These are phyloP conservation scores for Metallyticus violacea DNA, from an alignment of 2,888 invertebrate species.

Conservation along the genomic window DNA sequence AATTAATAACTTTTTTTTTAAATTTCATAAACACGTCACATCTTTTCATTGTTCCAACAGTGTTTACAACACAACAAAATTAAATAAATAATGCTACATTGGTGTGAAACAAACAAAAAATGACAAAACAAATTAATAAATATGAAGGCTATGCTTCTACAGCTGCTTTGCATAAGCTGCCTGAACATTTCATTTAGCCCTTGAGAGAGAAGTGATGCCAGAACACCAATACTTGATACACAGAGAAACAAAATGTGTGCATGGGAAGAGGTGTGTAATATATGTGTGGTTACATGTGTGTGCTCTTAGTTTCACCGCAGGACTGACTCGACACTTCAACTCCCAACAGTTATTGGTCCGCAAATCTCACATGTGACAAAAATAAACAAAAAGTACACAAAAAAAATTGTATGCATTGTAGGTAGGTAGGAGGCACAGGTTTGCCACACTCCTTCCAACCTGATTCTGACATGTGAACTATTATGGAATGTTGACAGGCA, in stretches of 20 bases:
- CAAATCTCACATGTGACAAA: slow-evolving; percentile 33
- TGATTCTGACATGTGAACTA: slow-evolving; percentile 29
- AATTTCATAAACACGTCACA: neutral
- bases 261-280: slow-evolving; percentile 4
- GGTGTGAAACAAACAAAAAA: neutral
- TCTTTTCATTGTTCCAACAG: neutral
- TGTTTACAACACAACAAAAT: neutral
- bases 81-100: neutral
- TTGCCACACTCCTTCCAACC: neutral
- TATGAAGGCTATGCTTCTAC: neutral
- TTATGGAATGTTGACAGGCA: slow-evolving; percentile 32
- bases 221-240: neutral
- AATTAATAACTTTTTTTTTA: neutral
- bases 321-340: slow-evolving; percentile 15
- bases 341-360: slow-evolving; percentile 32
- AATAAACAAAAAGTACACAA: neutral
- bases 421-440: neutral
- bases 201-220: too few species aligned
- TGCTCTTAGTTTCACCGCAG: slow-evolving; percentile 31
- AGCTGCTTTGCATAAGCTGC: too few species aligned
- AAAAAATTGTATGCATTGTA: slow-evolving; percentile 28
- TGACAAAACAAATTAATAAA: neutral
- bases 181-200: too few species aligned
- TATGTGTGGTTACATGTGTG: neutral
- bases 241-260: slow-evolving; percentile 20